Conservation (phyloP, 2,888 invertebrate species). For the Plebejus melissa region DNA sequence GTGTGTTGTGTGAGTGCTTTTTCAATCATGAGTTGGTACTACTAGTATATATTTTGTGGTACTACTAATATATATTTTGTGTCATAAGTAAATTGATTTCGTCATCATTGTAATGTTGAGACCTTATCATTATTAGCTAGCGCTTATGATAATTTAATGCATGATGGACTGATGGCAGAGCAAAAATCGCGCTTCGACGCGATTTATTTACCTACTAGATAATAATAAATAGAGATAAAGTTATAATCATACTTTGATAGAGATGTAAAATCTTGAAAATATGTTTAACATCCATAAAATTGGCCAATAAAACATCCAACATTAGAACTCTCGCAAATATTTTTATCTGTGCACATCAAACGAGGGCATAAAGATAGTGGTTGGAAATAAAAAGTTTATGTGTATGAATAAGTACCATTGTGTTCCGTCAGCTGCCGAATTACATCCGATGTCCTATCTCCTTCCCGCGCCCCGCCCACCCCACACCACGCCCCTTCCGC, state of each 20-base stretch:
- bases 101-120: neutral
- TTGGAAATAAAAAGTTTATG: slow-evolving; percentile 25
- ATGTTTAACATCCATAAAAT: neutral
- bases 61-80: no score
- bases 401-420: slow-evolving; percentile 30
- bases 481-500: slow-evolving; percentile 67
- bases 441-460: slow-evolving; percentile 61
- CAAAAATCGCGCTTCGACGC: neutral
- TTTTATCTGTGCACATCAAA: slow-evolving; percentile 10
- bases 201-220: neutral
- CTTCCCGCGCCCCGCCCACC: slow-evolving; percentile 67
- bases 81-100: neutral
- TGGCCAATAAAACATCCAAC: neutral
- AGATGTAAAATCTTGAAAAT: neutral
- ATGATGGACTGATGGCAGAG: neutral
- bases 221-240: neutral
- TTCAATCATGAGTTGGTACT: neutral
- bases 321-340: neutral
- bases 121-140: neutral
- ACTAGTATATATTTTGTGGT: no score
- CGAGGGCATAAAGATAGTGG: slow-evolving; percentile 6
- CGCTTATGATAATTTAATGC: neutral
- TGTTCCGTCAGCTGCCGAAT: slow-evolving; percentile 44
- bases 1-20: neutral
- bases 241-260: neutral